phyloP scores from a whole-genome alignment of 2,797 vertebrate species.

The Delichon dasypus region DNA sequence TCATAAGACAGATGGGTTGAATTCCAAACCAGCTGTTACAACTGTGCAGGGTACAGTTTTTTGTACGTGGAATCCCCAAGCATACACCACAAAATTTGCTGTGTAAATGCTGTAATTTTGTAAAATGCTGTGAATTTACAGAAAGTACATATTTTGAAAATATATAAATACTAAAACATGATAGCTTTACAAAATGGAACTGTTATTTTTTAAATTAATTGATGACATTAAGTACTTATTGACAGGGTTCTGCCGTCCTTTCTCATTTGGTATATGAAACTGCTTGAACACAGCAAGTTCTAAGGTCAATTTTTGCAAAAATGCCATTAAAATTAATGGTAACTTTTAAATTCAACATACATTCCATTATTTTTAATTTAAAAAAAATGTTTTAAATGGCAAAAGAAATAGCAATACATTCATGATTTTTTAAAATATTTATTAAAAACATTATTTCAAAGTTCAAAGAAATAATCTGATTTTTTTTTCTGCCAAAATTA shows the following conservation, averaged over 20 bases:
- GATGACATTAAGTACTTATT: background rate
- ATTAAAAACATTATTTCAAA: background rate
- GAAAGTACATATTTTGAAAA: background rate
- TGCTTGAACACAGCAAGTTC: background rate
- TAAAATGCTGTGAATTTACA: background rate
- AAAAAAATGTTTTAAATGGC: background rate
- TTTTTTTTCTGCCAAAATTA: background rate
- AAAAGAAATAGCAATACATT: background rate
- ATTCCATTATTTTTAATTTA: background rate
- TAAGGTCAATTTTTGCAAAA: background rate
- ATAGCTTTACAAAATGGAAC: background rate
- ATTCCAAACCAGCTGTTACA: conserved; percentile 34
- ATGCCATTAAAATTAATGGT: background rate
- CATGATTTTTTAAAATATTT: background rate
- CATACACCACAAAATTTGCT: background rate
- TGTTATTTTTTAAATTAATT: background rate
- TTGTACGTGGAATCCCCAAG: background rate
- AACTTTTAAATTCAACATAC: background rate
- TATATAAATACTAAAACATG: background rate
- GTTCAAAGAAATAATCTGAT: background rate
- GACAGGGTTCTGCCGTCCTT: background rate
- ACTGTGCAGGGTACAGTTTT: background rate
- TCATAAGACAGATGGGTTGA: background rate
- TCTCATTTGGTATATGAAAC: background rate
- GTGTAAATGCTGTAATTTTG: background rate